Percentiles rank a stretch among this genome's conserved stretches.
These are phyloP conservation scores for Phytoseiulus persimilis DNA, from an alignment of 2,888 invertebrate species.

Conservation along the genomic window DNA sequence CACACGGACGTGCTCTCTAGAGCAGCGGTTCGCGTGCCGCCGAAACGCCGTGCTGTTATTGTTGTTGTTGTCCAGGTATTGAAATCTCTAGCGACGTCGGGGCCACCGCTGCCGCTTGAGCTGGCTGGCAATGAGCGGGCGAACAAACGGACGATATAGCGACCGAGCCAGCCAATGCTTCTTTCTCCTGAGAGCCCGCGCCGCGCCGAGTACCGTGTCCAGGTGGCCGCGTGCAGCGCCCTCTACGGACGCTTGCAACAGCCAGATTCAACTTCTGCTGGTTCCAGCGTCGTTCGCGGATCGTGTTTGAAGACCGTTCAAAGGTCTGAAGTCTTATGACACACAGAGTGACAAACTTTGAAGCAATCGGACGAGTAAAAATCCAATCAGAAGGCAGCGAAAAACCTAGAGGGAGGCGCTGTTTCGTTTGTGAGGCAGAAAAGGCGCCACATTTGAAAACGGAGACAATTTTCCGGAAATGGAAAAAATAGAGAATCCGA, in stretches of 20 bases:
- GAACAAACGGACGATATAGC: constrained; percentile 5
- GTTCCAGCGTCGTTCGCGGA: neutral
- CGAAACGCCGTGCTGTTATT: neutral
- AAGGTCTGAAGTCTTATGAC: too few relatives aligned
- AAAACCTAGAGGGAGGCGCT: too few relatives aligned
- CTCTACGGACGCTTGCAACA: constrained; percentile 31
- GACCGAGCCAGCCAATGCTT: neutral
- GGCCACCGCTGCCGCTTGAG: neutral
- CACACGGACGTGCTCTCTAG: neutral
- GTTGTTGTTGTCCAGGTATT: neutral
- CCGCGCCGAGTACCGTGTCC: neutral
- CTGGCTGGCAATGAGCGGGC: neutral
- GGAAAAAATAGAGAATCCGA: too few relatives aligned
- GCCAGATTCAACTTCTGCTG: neutral
- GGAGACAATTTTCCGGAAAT: too few relatives aligned
- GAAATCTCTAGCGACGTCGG: neutral
- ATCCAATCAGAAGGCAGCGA: too few relatives aligned
- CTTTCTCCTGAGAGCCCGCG: constrained; percentile 5
- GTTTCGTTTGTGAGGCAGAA: too few relatives aligned
- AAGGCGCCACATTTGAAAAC: too few relatives aligned
- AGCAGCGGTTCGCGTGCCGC: neutral
- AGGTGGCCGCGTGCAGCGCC: constrained; percentile 19
- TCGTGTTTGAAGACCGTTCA: too few relatives aligned
- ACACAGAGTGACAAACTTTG: too few relatives aligned
- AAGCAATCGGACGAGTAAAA: too few relatives aligned